Evolutionary conservation across 2,113 vertebrate genomes (phyloP).

Genomic region (Recurvirostra avosetta): DNA sequence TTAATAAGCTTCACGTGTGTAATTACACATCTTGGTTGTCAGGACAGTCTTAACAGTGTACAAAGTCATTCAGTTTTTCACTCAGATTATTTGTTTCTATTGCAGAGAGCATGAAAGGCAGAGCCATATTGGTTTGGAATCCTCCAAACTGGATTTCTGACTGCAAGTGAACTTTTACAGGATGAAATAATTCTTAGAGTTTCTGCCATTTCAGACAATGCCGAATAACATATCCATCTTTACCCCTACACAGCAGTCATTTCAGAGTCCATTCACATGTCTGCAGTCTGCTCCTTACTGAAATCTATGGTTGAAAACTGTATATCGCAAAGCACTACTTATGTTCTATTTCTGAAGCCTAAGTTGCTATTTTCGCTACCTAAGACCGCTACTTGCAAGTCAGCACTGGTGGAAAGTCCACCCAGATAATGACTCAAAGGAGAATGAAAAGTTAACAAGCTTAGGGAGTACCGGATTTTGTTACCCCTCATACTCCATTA

Average conservation of each 20-base stretch:
- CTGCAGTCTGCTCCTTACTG: background rate
- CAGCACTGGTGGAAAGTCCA: background rate
- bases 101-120: conserved; percentile 27
- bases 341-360: background rate
- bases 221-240: background rate
- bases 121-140: conserved; percentile 1
- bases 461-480: background rate
- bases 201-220: conserved; percentile 16
- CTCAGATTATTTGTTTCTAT: conserved; percentile 5
- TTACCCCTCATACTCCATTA: background rate
- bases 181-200: background rate
- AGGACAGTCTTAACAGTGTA: background rate
- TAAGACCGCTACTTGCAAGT: background rate
- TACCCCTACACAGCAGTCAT: background rate
- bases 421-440: background rate
- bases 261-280: background rate
- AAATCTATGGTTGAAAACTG: background rate
- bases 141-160: conserved; percentile 30
- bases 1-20: background rate
- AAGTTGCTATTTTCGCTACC: background rate
- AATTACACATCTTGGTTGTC: background rate
- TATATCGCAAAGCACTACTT: background rate
- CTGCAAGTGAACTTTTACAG: conserved; percentile 8
- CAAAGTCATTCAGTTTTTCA: background rate
- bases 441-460: background rate